Evolutionary conservation across 2,113 vertebrate genomes (phyloP).

Genomic region (Eudyptes chrysolophus): DNA sequence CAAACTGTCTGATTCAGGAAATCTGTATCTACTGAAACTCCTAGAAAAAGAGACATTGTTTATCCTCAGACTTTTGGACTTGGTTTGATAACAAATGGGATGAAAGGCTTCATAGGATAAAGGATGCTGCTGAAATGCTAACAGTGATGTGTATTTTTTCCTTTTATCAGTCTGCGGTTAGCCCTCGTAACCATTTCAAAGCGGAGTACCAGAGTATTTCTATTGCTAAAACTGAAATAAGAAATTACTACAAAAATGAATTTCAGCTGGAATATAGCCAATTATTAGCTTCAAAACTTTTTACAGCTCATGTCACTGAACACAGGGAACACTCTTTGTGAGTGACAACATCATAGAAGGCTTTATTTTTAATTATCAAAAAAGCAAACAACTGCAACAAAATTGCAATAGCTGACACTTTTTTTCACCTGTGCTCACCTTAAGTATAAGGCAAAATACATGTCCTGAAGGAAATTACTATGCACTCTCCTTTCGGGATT

Average conservation of each 20-base stretch:
- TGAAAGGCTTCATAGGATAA: background rate
- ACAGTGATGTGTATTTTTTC: background rate
- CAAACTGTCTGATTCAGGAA: background rate
- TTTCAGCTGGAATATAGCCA: background rate
- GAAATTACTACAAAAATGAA: background rate
- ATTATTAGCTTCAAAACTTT: background rate
- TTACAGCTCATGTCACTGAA: slow-evolving; percentile 10
- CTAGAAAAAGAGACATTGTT: background rate
- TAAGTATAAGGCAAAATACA: slow-evolving; percentile 18
- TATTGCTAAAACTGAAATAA: slow-evolving; percentile 13
- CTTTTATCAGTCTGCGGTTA: background rate
- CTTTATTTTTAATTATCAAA: slow-evolving; percentile 19
- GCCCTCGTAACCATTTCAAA: background rate
- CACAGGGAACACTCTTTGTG: slow-evolving; percentile 9
- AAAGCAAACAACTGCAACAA: slow-evolving; percentile 49
- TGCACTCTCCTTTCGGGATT: background rate
- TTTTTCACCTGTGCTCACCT: slow-evolving; percentile 33
- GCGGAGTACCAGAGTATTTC: background rate
- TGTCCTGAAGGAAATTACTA: background rate
- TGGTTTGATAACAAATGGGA: background rate
- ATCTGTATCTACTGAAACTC: background rate
- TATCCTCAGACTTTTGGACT: background rate
- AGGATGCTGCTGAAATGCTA: slow-evolving; percentile 17
- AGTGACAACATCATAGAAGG: background rate
- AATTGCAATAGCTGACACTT: background rate